Evolutionary conservation across 2,113 vertebrate genomes (phyloP), one percentile per base, ranked within the genome.

Genomic region (Antennarius striatus): DNA sequence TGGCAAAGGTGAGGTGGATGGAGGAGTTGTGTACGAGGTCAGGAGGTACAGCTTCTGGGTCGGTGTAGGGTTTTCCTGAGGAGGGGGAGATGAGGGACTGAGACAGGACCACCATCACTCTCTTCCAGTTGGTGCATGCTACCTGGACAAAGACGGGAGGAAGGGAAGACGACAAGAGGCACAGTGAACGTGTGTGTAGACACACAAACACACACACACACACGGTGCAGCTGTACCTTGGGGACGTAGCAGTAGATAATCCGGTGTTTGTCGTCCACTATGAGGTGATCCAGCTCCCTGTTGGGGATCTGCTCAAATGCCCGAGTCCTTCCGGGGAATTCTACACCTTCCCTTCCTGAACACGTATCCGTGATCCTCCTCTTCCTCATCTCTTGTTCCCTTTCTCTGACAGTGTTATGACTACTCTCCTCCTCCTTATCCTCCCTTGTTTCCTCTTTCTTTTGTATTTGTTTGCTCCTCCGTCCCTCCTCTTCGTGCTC

Each of bases 51-150:
- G 94, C 91, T 12, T 89, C 89, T 0, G 96, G 92, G 77, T 90
- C 82, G 14, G 73, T 83, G 81, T 91, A 92, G 15, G 91, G 90
- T 63, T 86, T 81, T 45, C 90, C 91, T 52, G 90, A 75, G 62
- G 78, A 63, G 5, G 94, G 92, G 0, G 94, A 89, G 47, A 95
- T 95, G 77, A 95, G 83, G 40, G 95, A 95, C 0, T 91, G 80
- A 17, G 94, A 94, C 5, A 99, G 93, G 64, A 99, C 95, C 92
- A 97, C 96, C 72, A 99, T 93, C 47, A 99, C 94, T 12, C 95
- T 86, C 75, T 98, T 98, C 97, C 96, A 99, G 92, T 97, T 97
- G 49, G 96, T 97, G 89, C 97, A 98, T n/a, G 95, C 97, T 0
- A 95, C 96, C 85, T 99, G 94, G 36, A 93, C 3, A 46, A 8